Conservation (phyloP, 2,888 invertebrate species). For the Frankliniella fusca region DNA sequence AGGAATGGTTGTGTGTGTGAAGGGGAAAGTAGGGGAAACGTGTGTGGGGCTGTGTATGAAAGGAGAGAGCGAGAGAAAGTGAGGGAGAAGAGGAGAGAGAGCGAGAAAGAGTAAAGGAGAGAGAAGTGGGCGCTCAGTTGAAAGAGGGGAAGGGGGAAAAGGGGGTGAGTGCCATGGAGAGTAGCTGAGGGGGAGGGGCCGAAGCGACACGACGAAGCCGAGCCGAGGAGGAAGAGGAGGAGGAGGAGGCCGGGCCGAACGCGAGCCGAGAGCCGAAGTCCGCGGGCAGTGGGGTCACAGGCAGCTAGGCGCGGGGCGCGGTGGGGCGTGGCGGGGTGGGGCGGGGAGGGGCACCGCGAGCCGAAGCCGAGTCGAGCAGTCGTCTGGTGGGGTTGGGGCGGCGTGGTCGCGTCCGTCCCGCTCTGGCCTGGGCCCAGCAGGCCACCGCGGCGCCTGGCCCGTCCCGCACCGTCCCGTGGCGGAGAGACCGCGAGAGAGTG, state of each 20-base stretch:
- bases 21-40: not conserved
- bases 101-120: not conserved
- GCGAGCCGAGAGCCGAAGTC: not conserved
- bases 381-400: slow-evolving; percentile 9
- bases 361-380: not conserved
- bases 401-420: not conserved
- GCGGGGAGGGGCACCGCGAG: not conserved
- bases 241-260: not conserved
- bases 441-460: not conserved
- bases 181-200: not conserved
- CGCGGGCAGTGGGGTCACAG: not conserved
- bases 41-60: not conserved
- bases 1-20: not conserved
- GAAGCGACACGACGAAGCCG: too few species aligned
- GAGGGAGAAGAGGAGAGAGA: not conserved
- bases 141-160: not conserved
- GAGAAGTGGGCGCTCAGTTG: not conserved
- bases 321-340: not conserved
- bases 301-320: not conserved
- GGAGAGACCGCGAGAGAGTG: too few species aligned
- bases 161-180: not conserved
- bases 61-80: not conserved
- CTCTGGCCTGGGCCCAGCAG: not conserved
- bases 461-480: too few species aligned
- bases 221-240: not conserved